phyloP scores from a whole-genome alignment of 2,797 vertebrate species.

The Amazonetta brasiliensis region DNA sequence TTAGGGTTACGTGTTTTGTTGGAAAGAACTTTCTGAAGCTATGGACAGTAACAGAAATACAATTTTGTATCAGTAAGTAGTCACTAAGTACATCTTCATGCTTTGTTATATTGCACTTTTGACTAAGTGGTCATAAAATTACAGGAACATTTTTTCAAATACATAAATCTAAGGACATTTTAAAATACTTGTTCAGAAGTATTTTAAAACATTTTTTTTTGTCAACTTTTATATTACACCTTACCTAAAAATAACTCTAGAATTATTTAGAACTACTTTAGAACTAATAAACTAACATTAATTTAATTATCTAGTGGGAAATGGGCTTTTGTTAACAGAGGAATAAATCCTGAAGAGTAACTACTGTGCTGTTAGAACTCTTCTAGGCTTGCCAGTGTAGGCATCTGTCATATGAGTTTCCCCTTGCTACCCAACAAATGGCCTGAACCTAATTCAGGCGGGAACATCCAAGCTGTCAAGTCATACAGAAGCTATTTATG shows the following conservation, averaged over 20 bases:
- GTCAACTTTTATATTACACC: neutral
- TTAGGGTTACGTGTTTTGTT: neutral
- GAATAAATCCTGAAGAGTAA: constrained; percentile 19
- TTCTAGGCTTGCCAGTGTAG: constrained; percentile 4
- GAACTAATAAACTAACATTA: neutral
- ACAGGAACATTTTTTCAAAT: neutral
- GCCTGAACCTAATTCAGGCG: constrained; percentile 66
- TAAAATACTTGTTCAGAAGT: neutral
- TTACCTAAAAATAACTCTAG: neutral
- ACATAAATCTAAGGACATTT: neutral
- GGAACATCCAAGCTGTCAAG: constrained; percentile 68
- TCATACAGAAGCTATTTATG: constrained; percentile 35
- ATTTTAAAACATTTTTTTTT: neutral
- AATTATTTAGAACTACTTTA: neutral
- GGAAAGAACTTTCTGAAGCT: neutral
- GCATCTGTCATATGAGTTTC: constrained; percentile 64
- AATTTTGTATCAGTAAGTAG: neutral
- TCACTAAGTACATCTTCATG: neutral
- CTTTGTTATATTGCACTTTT: neutral
- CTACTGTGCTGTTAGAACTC: constrained; percentile 21
- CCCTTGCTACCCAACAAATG: constrained; percentile 56
- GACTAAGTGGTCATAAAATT: neutral
- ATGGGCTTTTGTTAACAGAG: neutral
- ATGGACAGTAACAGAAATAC: neutral
- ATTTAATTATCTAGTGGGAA: neutral